A percentile compares a stretch with the other conserved stretches of the same genome.
Evolutionary conservation across 2,797 vertebrate genomes (phyloP).

Genomic region (Notolabrus celidotus): DNA sequence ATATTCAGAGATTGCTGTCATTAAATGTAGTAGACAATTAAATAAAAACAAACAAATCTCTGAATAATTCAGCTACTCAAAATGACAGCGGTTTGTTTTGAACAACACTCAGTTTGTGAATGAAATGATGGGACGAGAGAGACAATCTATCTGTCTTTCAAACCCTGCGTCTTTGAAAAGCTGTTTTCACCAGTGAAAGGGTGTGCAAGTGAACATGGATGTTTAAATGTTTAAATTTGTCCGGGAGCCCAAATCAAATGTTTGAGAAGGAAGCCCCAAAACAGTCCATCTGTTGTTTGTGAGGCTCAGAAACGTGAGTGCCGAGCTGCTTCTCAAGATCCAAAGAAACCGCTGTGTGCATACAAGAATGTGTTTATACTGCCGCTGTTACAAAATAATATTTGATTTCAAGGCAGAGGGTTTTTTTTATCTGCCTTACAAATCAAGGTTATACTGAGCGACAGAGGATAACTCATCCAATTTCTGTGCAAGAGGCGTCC

Average conservation of each 20-base stretch:
- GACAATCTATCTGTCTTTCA: too few relatives aligned
- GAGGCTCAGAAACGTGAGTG: constrained; percentile 38
- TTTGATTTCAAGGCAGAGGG: constrained; percentile 47
- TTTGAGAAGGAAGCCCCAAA: constrained; percentile 37
- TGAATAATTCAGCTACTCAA: too few relatives aligned
- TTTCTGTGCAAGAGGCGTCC: constrained; percentile 39
- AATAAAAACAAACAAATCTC: too few relatives aligned
- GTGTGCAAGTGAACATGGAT: constrained; percentile 20
- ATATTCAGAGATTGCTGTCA: too few relatives aligned
- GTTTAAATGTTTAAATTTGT: constrained; percentile 47
- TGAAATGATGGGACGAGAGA: too few relatives aligned
- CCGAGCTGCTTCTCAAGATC: constrained; percentile 11
- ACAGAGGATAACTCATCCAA: constrained; percentile 54
- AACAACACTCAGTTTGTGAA: too few relatives aligned
- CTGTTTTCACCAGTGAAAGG: too few relatives aligned
- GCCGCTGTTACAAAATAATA: constrained; percentile 38
- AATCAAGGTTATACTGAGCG: constrained; percentile 62
- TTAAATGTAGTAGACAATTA: too few relatives aligned
- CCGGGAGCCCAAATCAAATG: constrained; percentile 43
- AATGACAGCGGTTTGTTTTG: too few relatives aligned
- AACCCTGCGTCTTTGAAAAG: too few relatives aligned
- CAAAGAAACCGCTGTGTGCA: neutral
- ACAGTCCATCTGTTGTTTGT: constrained; percentile 40
- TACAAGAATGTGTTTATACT: constrained; percentile 33
- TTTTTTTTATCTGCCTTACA: constrained; percentile 42